Evolutionary conservation across 2,888 invertebrate genomes (phyloP).

Genomic region (Crossocerus cetratus): DNA sequence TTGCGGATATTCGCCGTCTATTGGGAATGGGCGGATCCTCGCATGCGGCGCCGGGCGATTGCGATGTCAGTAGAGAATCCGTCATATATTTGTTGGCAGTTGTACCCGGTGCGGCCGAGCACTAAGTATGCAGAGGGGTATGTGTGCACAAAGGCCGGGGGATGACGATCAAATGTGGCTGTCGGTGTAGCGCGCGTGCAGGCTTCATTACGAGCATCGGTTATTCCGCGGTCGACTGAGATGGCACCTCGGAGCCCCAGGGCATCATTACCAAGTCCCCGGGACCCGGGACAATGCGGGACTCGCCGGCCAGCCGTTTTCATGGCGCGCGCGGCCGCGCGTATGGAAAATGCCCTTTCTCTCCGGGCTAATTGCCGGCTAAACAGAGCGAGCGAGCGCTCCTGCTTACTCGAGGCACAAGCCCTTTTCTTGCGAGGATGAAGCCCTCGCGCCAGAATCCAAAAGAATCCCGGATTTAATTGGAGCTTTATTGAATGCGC

Average conservation of each 20-base stretch:
- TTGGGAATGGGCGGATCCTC: too few relatives aligned
- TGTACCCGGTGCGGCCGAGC: too few relatives aligned
- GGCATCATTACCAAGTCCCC: conserved; percentile 47
- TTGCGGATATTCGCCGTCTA: too few relatives aligned
- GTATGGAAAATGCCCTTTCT: conserved; percentile 33
- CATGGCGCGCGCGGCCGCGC: conserved; percentile 20
- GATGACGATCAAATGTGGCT: not conserved
- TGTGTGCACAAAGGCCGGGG: not conserved
- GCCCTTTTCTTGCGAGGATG: too few relatives aligned
- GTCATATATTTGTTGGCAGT: too few relatives aligned
- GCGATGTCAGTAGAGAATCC: too few relatives aligned
- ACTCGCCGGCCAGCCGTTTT: conserved; percentile 38
- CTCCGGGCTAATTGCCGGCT: conserved; percentile 18
- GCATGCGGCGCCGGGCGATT: too few relatives aligned
- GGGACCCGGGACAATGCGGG: conserved; percentile 48
- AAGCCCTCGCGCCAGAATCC: too few relatives aligned
- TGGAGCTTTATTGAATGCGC: too few relatives aligned
- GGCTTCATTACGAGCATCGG: conserved; percentile 14
- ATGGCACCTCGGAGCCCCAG: conserved; percentile 31
- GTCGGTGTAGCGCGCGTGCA: conserved; percentile 4
- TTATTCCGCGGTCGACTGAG: not conserved
- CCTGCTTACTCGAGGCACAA: not conserved
- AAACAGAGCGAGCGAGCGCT: not conserved
- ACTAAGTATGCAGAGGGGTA: too few relatives aligned
- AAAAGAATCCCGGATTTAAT: too few relatives aligned